Evolutionary conservation across 2,113 vertebrate species (phyloP).

Genomic region (Ammodytes marinus): DNA sequence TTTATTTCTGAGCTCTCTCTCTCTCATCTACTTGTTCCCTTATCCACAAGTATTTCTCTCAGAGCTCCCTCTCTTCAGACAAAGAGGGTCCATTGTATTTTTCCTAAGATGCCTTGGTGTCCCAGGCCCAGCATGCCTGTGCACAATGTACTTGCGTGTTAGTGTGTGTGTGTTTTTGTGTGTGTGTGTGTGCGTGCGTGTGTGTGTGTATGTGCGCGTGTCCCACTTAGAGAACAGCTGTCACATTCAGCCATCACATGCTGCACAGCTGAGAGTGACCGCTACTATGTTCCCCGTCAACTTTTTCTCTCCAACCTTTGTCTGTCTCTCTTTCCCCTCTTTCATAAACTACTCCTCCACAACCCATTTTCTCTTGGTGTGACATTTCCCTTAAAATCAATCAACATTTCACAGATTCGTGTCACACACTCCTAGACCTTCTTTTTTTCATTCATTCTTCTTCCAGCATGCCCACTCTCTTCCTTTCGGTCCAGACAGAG

Average conservation of each 20-base stretch:
- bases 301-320: conserved; percentile 19
- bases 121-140: conserved; percentile 69
- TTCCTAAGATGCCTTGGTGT: conserved; percentile 74
- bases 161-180: conserved; percentile 46
- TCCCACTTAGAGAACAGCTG: conserved; percentile 83
- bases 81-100: conserved; percentile 81
- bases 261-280: conserved; percentile 70
- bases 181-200: conserved; percentile 26
- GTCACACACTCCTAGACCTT: conserved; percentile 3
- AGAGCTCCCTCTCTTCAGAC: conserved; percentile 64
- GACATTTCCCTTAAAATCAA: conserved; percentile 10
- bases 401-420: not conserved
- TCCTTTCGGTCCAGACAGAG: conserved; percentile 61
- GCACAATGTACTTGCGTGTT: conserved; percentile 1
- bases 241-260: conserved; percentile 84
- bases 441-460: conserved; percentile 20
- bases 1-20: conserved; percentile 22
- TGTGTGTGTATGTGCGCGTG: conserved; percentile 62
- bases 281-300: conserved; percentile 27
- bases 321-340: not conserved
- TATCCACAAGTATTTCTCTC: conserved; percentile 48
- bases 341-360: not conserved
- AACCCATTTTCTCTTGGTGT: not conserved
- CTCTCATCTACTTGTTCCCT: conserved; percentile 23
- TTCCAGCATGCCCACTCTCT: conserved; percentile 32